Conservation (phyloP, 35 echinoderm and acorn worm species). For the Lytechinus pictus region DNA sequence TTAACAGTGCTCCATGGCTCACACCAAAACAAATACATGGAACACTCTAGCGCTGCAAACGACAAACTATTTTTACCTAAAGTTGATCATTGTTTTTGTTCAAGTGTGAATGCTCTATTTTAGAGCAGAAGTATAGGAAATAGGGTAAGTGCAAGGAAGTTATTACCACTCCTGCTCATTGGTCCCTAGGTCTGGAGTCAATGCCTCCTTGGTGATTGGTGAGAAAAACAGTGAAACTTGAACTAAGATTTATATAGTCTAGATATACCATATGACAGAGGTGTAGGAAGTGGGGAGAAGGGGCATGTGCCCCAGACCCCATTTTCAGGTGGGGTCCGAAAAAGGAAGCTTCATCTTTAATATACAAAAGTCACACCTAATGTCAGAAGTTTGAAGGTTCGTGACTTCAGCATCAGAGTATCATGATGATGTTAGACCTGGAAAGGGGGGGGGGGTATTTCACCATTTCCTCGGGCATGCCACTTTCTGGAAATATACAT, state of each 20-base stretch:
- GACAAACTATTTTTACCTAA: neutral
- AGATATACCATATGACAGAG: no score
- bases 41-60: neutral
- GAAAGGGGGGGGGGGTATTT: no score
- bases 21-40: neutral
- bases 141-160: neutral
- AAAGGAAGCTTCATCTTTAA: no score
- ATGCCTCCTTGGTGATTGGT: neutral
- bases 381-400: no score
- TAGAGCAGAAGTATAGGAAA: neutral
- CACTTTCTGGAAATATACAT: no score
- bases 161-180: constrained; percentile 18
- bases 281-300: no score
- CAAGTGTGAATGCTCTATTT: neutral
- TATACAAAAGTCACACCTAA: no score
- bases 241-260: neutral
- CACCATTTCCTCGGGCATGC: no score
- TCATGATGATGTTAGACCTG: no score
- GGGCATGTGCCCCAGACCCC: no score
- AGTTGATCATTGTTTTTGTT: neutral
- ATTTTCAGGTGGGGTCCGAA: no score
- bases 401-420: no score
- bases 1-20: neutral
- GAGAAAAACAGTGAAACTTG: neutral
- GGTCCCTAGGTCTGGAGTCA: neutral